Conservation (phyloP, 2,888 invertebrate genomes). For the Ethmia dodecea region DNA sequence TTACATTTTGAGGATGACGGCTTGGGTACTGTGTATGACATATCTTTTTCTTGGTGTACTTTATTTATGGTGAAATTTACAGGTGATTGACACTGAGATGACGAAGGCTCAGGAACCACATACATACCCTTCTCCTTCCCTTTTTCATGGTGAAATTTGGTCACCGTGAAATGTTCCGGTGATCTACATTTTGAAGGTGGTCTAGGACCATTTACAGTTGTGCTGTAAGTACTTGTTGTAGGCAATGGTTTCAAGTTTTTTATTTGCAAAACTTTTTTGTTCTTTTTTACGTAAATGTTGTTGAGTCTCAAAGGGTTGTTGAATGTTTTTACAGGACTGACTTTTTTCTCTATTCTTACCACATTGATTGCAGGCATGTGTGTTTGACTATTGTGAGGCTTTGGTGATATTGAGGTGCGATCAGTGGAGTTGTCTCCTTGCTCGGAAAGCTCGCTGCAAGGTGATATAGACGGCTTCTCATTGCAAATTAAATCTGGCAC, state of each 20-base stretch:
- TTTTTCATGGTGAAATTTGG: no score
- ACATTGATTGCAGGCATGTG: constrained; percentile 21
- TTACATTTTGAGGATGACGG: constrained; percentile 45
- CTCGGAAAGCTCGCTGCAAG: constrained; percentile 69
- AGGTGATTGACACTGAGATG: constrained; percentile 42
- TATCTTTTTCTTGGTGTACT: constrained; percentile 28
- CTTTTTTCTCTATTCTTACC: constrained; percentile 27
- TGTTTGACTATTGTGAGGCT: constrained; percentile 35
- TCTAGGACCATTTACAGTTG: constrained; percentile 30
- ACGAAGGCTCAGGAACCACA: no score
- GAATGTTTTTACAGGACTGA: constrained; percentile 30
- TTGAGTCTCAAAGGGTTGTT: constrained; percentile 51
- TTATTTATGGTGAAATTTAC: constrained; percentile 54
- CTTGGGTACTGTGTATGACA: not conserved
- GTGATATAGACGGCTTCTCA: constrained; percentile 71
- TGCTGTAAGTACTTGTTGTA: constrained; percentile 19
- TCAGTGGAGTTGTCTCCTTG: constrained; percentile 62
- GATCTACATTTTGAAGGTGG: no score
- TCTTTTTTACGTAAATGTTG: constrained; percentile 64
- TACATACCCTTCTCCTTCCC: no score
- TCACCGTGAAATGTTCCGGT: no score
- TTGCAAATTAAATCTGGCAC: constrained; percentile 72
- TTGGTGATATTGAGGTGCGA: constrained; percentile 39
- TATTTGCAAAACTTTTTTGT: constrained; percentile 64
- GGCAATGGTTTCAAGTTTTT: constrained; percentile 58